Percentiles rank a stretch among this genome's conserved stretches.
Conservation (phyloP, 1,140 invertebrate species). For the Rhopalosiphum maidis region DNA sequence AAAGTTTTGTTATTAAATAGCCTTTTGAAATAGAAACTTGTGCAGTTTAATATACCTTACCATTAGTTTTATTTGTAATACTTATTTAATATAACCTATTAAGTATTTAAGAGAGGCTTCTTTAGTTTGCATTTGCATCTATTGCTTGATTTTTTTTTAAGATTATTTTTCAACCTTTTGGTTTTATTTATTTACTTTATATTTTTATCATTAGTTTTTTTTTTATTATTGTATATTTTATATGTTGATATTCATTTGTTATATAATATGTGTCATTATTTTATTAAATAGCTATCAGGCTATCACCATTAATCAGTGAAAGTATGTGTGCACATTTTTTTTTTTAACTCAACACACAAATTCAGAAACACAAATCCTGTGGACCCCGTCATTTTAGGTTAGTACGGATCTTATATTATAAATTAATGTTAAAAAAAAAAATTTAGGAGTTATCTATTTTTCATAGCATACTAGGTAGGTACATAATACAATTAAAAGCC, state of each 20-base stretch:
- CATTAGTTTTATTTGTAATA: background rate
- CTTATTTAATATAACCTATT: background rate
- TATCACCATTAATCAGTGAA: slow-evolving; percentile 46
- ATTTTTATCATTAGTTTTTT: background rate
- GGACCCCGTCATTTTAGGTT: slow-evolving; percentile 50
- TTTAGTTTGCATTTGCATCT: slow-evolving; percentile 9
- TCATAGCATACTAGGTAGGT: slow-evolving; percentile 1
- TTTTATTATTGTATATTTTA: slow-evolving; percentile 23
- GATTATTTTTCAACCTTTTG: slow-evolving; percentile 18
- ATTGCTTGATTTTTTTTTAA: slow-evolving; percentile 39
- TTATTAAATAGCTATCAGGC: slow-evolving; percentile 28
- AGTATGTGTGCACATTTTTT: slow-evolving; percentile 48
- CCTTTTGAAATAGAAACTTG: background rate
- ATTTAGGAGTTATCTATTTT: background rate
- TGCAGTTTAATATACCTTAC: background rate
- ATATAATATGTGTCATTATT: slow-evolving; percentile 39
- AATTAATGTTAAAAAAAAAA: slow-evolving; percentile 31
- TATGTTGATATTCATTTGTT: slow-evolving; percentile 44
- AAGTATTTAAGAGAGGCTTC: slow-evolving; percentile 23
- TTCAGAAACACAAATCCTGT: slow-evolving; percentile 49
- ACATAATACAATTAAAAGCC: background rate
- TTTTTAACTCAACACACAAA: slow-evolving; percentile 42
- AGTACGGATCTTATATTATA: slow-evolving; percentile 48
- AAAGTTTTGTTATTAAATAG: background rate
- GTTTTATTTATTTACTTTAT: slow-evolving; percentile 23